These are phyloP conservation scores for Sisyra nigra DNA, from an alignment of 2,888 invertebrate species.

Conservation along the genomic window DNA sequence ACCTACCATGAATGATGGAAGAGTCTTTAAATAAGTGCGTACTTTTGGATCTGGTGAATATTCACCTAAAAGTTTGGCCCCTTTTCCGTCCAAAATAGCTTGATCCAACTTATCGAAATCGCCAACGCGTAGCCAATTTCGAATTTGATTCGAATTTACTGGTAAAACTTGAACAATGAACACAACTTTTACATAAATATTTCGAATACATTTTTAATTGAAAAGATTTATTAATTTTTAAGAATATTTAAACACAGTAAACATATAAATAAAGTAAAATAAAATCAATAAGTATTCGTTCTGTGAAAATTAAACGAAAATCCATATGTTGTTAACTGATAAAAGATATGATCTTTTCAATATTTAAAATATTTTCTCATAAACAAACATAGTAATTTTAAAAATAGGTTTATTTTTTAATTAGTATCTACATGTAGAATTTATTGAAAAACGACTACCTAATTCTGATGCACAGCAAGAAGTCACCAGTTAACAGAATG, in stretches of 20 bases:
- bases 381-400: too few species aligned
- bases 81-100: slow-evolving; percentile 50
- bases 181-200: slow-evolving; percentile 4
- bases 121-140: slow-evolving; percentile 38
- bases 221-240: too few species aligned
- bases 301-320: too few species aligned
- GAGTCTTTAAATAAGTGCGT: slow-evolving; percentile 43
- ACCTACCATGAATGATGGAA: slow-evolving; percentile 51
- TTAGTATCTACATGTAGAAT: too few species aligned
- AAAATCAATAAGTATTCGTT: not conserved
- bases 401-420: too few species aligned
- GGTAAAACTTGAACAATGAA: slow-evolving; percentile 26
- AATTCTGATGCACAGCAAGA: too few species aligned
- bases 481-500: too few species aligned
- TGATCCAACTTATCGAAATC: slow-evolving; percentile 49
- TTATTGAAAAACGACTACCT: too few species aligned
- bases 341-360: not conserved
- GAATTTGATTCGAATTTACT: slow-evolving; percentile 34
- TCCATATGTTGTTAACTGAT: not conserved
- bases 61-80: slow-evolving; percentile 45
- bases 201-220: not conserved
- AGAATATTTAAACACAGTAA: too few species aligned
- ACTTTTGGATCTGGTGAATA: slow-evolving; percentile 42
- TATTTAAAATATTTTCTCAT: not conserved
- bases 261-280: not conserved